phyloP scores from a whole-genome alignment of 2,888 invertebrate species.

The Metalampra italica region DNA sequence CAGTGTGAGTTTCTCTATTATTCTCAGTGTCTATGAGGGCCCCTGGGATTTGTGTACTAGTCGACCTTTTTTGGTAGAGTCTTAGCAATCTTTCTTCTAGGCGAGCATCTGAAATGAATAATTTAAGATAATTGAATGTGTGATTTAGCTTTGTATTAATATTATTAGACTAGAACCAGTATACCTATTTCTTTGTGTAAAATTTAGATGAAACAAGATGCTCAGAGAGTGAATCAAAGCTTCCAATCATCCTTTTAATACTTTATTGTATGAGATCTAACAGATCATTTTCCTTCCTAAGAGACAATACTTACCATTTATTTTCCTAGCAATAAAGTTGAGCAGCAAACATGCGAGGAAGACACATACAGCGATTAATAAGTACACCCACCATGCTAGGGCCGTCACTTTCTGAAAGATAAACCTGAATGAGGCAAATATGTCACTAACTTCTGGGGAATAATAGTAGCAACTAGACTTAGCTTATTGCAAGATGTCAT shows the following conservation, averaged over 20 bases:
- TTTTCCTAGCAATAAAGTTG: conserved; percentile 52
- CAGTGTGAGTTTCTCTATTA: neutral
- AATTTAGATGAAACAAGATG: neutral
- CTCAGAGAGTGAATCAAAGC: no score
- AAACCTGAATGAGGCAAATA: neutral
- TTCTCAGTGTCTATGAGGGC: conserved; percentile 18
- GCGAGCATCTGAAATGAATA: conserved; percentile 37
- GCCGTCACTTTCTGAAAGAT: conserved; percentile 11
- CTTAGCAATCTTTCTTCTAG: conserved; percentile 35
- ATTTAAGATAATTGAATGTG: neutral
- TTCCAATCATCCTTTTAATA: no score
- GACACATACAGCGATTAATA: conserved; percentile 27
- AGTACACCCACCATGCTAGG: conserved; percentile 50
- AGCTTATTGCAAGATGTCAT: no score
- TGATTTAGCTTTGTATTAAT: no score
- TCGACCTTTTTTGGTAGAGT: conserved; percentile 27
- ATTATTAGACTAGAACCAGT: no score
- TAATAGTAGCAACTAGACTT: no score
- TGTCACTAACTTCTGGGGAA: no score
- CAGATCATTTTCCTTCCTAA: no score
- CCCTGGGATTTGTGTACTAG: conserved; percentile 35
- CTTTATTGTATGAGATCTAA: no score
- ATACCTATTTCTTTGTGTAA: no score
- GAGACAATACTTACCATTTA: no score
- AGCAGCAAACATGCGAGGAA: conserved; percentile 37